phyloP scores from a whole-genome alignment of 2,888 invertebrate species.

The Melinaea menophilus region DNA sequence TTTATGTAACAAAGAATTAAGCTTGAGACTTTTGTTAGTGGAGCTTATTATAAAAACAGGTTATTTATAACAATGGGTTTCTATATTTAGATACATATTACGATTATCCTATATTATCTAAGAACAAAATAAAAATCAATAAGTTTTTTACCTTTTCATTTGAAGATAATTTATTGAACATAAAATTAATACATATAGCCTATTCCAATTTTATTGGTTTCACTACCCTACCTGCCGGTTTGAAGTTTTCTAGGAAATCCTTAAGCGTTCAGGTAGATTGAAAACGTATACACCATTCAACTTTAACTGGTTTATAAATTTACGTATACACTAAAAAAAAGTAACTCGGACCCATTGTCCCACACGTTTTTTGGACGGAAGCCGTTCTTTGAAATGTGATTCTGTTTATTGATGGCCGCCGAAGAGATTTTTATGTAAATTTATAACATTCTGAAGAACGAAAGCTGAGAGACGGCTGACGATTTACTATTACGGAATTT shows the following conservation, averaged over 20 bases:
- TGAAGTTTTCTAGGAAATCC: conserved; percentile 37
- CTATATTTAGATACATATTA: too few species aligned
- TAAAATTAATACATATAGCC: too few species aligned
- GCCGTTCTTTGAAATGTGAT: conserved; percentile 45
- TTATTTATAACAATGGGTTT: too few species aligned
- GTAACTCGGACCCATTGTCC: conserved; percentile 19
- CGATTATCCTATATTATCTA: too few species aligned
- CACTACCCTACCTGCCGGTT: conserved; percentile 20
- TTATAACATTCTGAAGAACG: conserved; percentile 40
- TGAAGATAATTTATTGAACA: too few species aligned
- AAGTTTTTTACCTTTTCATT: too few species aligned
- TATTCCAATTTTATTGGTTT: conserved; percentile 5
- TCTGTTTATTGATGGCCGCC: conserved; percentile 52
- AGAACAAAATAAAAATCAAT: too few species aligned
- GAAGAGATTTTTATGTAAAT: conserved; percentile 63
- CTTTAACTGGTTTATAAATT: conserved; percentile 31
- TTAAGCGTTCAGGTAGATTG: conserved; percentile 32
- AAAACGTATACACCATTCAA: conserved; percentile 29
- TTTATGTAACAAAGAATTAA: conserved; percentile 26
- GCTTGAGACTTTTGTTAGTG: too few species aligned
- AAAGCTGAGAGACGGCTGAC: conserved; percentile 18
- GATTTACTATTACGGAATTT: conserved; percentile 18
- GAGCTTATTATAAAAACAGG: too few species aligned
- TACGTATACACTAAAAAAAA: conserved; percentile 25
- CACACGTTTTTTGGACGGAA: conserved; percentile 41